Conservation (phyloP, 2,113 vertebrate species). For the Gnathonemus echidnorhynchus region DNA sequence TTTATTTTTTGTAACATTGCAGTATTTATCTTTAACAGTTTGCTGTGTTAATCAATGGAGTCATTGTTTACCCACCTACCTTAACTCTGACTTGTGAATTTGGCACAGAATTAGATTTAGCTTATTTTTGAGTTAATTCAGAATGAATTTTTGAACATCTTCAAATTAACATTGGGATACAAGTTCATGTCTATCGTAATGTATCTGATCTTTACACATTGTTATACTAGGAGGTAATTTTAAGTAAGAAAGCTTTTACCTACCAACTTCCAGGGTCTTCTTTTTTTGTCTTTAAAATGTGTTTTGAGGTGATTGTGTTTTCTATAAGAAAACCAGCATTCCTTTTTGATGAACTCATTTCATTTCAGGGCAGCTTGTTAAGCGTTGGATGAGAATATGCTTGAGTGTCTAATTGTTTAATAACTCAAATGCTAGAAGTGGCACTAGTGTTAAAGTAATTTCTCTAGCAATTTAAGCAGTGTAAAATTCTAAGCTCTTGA, state of each 20-base stretch:
- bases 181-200: neutral
- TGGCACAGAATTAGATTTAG: neutral
- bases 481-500: neutral
- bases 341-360: neutral
- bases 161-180: neutral
- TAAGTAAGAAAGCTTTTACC: neutral
- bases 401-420: neutral
- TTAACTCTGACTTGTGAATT: neutral
- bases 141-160: neutral
- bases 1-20: constrained; percentile 12
- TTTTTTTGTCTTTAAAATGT: neutral
- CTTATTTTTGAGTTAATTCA: neutral
- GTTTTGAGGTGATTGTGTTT: neutral
- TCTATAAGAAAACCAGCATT: neutral
- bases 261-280: neutral
- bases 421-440: neutral
- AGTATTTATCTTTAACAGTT: constrained; percentile 34
- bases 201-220: neutral
- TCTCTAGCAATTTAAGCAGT: neutral
- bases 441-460: neutral
- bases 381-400: neutral
- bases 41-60: neutral
- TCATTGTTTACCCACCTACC: neutral
- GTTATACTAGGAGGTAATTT: neutral
- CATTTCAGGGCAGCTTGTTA: neutral